Base-by-base conservation (phyloP, 2,888 invertebrate species). In the Caenorhabditis drosophilae region DNA sequence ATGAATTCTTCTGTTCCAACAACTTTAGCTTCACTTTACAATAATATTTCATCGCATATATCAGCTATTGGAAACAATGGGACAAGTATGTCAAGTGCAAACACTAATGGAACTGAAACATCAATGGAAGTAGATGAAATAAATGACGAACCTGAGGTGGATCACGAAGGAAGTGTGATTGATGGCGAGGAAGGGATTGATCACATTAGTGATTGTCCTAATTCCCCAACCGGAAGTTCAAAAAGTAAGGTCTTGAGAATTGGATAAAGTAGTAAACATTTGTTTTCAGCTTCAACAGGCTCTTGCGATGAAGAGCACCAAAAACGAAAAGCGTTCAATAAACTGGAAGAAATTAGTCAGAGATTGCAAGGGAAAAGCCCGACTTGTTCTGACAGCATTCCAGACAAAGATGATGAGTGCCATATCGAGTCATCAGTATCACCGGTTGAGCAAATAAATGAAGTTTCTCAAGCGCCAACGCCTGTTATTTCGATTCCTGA, bases 281-380 rank as follows among this genome's bases (percentile, higher is more conserved):
- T 23, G 23, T 57, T 51, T 42, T 23, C 23, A 42, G 42, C 42
- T 9, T 42, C 42, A 12, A 15, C 42, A 6, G 40, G 16, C 26
- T 58, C 62, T 1, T 55, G 41, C 16, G 64, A 67, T 26, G 70
- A 73, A 25, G 72, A 67, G 15, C 9, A 25, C 15, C 89, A 94
- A 74, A 95, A 94, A n/a, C n/a, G n/a, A n/a, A n/a, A n/a, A n/a
- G n/a, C n/a, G n/a, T n/a, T 12, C 31, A 12, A 9, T 12, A 31
- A 31, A 12, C 85, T 93, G 51, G 91, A 92, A 69, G 72, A 77
- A 34, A 79, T 82, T 52, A 67, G 75, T 7, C 67, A 60, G 27
- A 38, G 64, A 7, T 67, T 80, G 36, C 76, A 67, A 27, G 72
- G 58, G 22, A 77, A 78, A 41, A 68, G 68, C 20, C 68, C 73